Evolutionary conservation across 1,140 invertebrate genomes (phyloP), one percentile per base, ranked within the genome.

Genomic region (Asobara japonica): DNA sequence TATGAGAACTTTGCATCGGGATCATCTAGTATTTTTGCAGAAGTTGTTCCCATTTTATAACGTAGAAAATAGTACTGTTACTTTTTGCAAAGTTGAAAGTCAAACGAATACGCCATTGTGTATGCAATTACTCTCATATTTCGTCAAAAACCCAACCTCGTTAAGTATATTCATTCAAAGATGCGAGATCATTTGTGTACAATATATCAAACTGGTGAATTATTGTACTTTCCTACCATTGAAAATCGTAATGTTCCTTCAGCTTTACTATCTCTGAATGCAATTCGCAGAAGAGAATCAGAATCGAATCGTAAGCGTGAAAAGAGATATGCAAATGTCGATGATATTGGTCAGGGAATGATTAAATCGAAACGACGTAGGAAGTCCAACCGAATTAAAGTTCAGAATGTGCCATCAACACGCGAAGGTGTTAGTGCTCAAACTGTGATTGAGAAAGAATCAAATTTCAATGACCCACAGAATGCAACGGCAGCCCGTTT

Each of bases 61-160:
- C 36, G 13, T 72, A 16, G 3, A 65, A 65, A 7, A 20, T 13
- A 61, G 25, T 2, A 41, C 30, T 18, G n/a, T 72, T 11, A 41
- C 64, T 7, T 75, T 75, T 72, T 45, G 18, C 0, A 69, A n/a
- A 30, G 69, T 71, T 18, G 72, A 76, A 38, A 4, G 22, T 11
- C 75, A 76, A 65, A 2, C 10, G 18, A 76, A 76, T 56, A 76
- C 64, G 71, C 70, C 45, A 67, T 72, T 0, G 62, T 76, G 0
- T 72, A 72, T 65, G 48, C 75, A 22, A 45, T 71, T 60, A 65
- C 45, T 6, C 51, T 74, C 6, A 8, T 69, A 74, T 71, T 22
- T 60, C 65, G 11, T 11, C 36, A 41, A 4, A 41, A 41, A 41
- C 68, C 69, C 27, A 64, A 74, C 29, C 0, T 27, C 18, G 29